A percentile compares a stretch with the other conserved stretches of the same genome.
phyloP scores from a whole-genome alignment of 2,113 vertebrate species.

The Callochromis pleurospilus region DNA sequence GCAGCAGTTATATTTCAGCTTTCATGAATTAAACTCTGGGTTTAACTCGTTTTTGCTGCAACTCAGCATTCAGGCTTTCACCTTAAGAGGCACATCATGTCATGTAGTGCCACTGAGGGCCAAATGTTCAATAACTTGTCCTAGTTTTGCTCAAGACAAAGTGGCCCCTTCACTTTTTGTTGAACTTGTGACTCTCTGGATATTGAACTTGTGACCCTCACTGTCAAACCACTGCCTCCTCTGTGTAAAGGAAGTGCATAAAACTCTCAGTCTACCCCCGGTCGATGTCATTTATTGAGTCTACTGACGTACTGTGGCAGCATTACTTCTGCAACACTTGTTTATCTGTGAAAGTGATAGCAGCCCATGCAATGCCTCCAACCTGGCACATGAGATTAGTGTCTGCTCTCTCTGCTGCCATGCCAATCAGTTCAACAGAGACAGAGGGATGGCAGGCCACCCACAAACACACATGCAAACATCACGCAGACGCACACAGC shows the following conservation, averaged over 20 bases:
- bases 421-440: conserved; percentile 41
- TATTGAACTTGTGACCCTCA: background rate
- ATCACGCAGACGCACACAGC: background rate
- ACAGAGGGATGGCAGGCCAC: conserved; percentile 38
- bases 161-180: background rate
- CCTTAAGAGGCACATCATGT: background rate
- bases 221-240: background rate
- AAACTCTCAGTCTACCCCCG: background rate
- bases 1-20: background rate
- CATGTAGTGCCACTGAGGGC: background rate
- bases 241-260: background rate
- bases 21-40: background rate
- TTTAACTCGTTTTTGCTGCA: background rate
- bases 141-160: background rate
- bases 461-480: conserved; percentile 42
- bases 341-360: conserved; percentile 34
- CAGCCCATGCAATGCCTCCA: conserved; percentile 11
- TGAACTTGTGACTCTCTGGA: background rate
- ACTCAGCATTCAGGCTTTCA: background rate
- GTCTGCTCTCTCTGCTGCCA: conserved; percentile 48
- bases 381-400: conserved; percentile 54
- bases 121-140: background rate
- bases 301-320: conserved; percentile 14
- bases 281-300: conserved; percentile 4
- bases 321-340: conserved; percentile 18